phyloP scores from a whole-genome alignment of 1,140 invertebrate species.

The Nephila pilipes region DNA sequence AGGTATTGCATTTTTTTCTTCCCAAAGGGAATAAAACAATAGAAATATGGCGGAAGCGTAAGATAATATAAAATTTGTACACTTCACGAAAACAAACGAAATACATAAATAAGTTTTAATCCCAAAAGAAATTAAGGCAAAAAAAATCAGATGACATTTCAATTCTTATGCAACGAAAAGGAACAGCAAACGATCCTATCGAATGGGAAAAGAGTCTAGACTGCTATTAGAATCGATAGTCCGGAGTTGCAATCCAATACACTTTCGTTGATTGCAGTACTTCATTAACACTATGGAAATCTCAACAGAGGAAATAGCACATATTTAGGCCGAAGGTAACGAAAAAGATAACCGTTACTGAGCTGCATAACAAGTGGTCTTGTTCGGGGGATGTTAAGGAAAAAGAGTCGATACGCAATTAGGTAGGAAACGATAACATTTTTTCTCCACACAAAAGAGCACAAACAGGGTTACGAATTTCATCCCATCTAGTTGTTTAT shows the following conservation, averaged over 20 bases:
- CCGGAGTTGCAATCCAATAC: conserved; percentile 1
- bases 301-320: conserved; percentile 1
- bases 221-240: conserved; percentile 2
- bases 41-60: neutral
- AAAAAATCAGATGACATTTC: neutral
- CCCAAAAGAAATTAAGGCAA: neutral
- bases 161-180: neutral
- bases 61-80: neutral
- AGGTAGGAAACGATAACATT: neutral
- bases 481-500: too few relatives aligned
- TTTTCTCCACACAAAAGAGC: too few relatives aligned
- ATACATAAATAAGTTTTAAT: neutral
- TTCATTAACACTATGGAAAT: conserved; percentile 35
- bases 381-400: neutral
- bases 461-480: too few relatives aligned
- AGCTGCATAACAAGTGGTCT: neutral
- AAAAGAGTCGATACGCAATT: neutral
- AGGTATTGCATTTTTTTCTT: neutral
- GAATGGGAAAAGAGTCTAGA: neutral
- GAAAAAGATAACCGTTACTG: neutral
- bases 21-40: neutral
- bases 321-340: neutral
- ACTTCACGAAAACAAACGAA: neutral
- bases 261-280: conserved; percentile 26
- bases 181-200: neutral